Conservation (phyloP, 2,888 invertebrate genomes). For the Incurvaria masculella region DNA sequence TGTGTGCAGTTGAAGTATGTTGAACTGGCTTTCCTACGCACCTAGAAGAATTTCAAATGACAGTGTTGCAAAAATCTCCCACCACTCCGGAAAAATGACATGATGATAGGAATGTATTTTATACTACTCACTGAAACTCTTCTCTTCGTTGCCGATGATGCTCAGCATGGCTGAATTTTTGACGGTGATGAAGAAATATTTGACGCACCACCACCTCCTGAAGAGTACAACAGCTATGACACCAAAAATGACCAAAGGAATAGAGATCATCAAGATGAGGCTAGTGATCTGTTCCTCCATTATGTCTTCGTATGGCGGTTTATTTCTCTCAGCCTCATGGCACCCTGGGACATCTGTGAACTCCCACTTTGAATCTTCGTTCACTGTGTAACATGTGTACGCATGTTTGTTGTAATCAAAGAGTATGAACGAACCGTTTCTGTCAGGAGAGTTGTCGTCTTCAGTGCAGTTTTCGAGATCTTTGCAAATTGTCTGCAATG, state of each 20-base stretch:
- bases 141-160: slow-evolving; percentile 44
- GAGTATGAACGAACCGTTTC: slow-evolving; percentile 20
- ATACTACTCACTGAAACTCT: slow-evolving; percentile 27
- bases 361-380: slow-evolving; percentile 19
- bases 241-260: neutral
- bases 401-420: slow-evolving; percentile 23
- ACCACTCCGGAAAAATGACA: too few relatives aligned
- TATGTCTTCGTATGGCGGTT: slow-evolving; percentile 15
- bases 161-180: slow-evolving; percentile 57
- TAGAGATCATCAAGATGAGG: slow-evolving; percentile 21
- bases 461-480: neutral
- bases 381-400: slow-evolving; percentile 26
- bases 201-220: slow-evolving; percentile 53
- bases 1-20: too few relatives aligned
- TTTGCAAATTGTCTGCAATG: slow-evolving; percentile 6
- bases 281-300: slow-evolving; percentile 17
- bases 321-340: slow-evolving; percentile 16
- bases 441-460: neutral
- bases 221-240: slow-evolving; percentile 25
- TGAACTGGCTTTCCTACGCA: too few relatives aligned
- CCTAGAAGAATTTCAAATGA: too few relatives aligned
- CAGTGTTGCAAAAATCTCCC: too few relatives aligned
- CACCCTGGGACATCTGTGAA: slow-evolving; percentile 25
- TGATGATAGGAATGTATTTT: too few relatives aligned
- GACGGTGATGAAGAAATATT: slow-evolving; percentile 55